Conservation (phyloP, 1,140 invertebrate genomes). For the Copidosoma floridanum region DNA sequence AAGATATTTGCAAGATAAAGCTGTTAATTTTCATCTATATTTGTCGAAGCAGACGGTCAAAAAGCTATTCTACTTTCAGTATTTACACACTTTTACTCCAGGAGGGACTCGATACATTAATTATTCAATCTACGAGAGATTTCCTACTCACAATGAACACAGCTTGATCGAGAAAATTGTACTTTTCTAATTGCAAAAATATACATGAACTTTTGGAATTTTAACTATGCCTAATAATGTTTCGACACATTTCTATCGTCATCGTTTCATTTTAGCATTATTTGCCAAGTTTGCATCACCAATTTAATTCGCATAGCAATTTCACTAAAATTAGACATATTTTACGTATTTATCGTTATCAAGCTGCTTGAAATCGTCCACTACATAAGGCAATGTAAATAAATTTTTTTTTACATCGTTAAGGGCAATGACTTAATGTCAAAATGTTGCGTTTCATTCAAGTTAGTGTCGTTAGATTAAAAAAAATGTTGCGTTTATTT, state of each 20-base stretch:
- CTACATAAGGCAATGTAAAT: too few species aligned
- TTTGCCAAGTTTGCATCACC: not conserved
- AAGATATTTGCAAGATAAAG: too few species aligned
- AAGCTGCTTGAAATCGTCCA: constrained; percentile 8
- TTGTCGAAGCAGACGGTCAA: not conserved
- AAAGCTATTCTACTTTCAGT: constrained; percentile 12
- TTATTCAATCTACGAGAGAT: not conserved
- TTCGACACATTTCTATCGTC: not conserved
- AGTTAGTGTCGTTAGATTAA: too few species aligned
- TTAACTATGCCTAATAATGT: too few species aligned
- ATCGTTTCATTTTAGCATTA: not conserved
- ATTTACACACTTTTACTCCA: constrained; percentile 1
- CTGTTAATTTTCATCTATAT: too few species aligned
- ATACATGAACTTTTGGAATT: not conserved
- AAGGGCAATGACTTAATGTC: constrained; percentile 2
- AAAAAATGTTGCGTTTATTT: too few species aligned
- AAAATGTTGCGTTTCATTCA: too few species aligned
- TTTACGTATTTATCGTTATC: not conserved
- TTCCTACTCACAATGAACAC: constrained; percentile 14
- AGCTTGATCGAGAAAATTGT: constrained; percentile 4
- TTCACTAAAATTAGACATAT: not conserved
- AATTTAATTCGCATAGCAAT: constrained; percentile 1
- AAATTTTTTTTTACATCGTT: too few species aligned
- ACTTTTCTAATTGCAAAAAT: constrained; percentile 9
- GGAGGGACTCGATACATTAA: too few species aligned